Evolutionary conservation across 2,113 vertebrate genomes (phyloP).

Genomic region (Acanthisitta chloris): DNA sequence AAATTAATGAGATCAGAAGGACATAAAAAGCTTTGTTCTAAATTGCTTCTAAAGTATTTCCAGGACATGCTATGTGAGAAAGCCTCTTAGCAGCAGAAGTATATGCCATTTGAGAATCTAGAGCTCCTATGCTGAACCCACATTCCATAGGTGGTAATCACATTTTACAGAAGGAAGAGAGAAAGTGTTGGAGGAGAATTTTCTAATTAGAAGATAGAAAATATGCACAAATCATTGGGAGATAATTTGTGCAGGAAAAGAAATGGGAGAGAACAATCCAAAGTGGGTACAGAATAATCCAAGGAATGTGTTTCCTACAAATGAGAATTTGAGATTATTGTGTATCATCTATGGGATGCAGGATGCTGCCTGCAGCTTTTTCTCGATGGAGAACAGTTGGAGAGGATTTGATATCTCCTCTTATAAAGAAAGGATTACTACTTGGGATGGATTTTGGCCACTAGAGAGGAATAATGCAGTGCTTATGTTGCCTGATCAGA

Average conservation of each 20-base stretch:
- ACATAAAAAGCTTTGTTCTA: not conserved
- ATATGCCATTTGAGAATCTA: not conserved
- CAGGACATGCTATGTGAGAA: not conserved
- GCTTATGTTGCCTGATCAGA: not conserved
- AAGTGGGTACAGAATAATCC: not conserved
- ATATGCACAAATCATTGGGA: rapidly evolving
- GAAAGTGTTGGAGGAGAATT: not conserved
- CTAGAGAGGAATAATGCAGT: not conserved
- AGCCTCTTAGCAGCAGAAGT: not conserved
- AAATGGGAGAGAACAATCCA: not conserved
- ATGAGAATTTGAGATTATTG: not conserved
- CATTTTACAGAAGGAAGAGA: not conserved
- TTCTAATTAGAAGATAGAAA: not conserved
- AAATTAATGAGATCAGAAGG: not conserved
- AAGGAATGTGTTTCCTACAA: not conserved
- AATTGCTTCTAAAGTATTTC: not conserved
- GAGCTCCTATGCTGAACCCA: not conserved
- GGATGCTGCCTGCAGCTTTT: not conserved
- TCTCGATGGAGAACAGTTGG: not conserved
- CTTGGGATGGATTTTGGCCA: not conserved
- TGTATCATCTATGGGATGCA: not conserved
- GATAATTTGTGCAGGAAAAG: not conserved
- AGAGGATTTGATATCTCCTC: not conserved
- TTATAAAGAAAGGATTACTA: not conserved
- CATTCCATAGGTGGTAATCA: not conserved